Evolutionary conservation across 2,888 invertebrate species (phyloP).

Genomic region (Ommatoiulus sabulosus): DNA sequence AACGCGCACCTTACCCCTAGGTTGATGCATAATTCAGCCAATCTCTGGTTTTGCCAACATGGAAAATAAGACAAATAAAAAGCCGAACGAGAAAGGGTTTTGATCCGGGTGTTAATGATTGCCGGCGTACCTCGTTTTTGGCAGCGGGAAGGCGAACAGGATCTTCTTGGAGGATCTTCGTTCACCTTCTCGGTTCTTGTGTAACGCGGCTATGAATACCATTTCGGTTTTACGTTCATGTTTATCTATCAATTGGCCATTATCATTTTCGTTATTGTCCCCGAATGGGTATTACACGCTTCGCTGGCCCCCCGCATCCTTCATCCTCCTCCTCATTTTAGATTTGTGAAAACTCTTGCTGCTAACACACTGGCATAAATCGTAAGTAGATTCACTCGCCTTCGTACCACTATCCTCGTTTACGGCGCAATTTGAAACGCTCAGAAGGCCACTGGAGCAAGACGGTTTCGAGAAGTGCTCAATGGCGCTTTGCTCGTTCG

Average conservation of each 20-base stretch:
- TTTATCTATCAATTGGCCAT: neutral
- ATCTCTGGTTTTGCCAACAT: neutral
- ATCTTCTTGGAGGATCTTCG: conserved; percentile 12
- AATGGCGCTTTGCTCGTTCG: neutral
- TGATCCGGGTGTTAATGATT: conserved; percentile 26
- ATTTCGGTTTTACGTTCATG: conserved; percentile 18
- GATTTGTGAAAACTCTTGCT: neutral
- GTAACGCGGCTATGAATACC: neutral
- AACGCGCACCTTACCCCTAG: neutral
- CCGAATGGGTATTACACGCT: neutral
- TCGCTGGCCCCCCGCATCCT: neutral
- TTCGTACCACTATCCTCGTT: too few relatives aligned
- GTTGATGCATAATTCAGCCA: neutral
- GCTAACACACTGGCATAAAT: neutral
- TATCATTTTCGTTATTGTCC: conserved; percentile 18
- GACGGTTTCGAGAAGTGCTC: neutral
- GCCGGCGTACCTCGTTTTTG: neutral
- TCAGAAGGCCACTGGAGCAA: too few relatives aligned
- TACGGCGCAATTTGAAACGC: too few relatives aligned
- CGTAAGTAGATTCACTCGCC: too few relatives aligned
- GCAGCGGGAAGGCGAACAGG: neutral
- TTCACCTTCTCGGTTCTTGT: neutral
- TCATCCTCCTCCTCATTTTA: neutral
- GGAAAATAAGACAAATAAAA: neutral
- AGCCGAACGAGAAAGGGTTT: neutral